A percentile compares a stretch with the other conserved stretches of the same genome.
These are phyloP conservation scores for Xylota sylvarum DNA, from an alignment of 2,888 invertebrate genomes.

Conservation along the genomic window DNA sequence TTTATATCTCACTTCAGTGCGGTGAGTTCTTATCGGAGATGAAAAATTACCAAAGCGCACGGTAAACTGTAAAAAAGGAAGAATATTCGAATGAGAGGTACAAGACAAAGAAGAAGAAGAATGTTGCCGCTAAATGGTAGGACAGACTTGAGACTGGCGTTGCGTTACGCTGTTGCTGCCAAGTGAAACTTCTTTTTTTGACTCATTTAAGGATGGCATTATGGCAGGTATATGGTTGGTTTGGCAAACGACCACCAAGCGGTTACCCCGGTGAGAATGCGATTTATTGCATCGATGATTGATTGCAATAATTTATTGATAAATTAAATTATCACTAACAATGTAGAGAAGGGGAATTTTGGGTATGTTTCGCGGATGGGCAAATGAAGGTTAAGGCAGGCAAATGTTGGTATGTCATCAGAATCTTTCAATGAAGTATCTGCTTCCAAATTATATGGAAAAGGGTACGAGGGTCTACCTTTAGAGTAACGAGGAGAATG, in stretches of 20 bases:
- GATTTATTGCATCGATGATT: constrained; percentile 72
- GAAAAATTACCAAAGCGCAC: constrained; percentile 67
- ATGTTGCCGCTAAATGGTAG: constrained; percentile 48
- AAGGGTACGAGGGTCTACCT: too few relatives aligned
- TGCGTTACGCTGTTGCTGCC: constrained; percentile 19
- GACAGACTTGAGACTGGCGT: constrained; percentile 33
- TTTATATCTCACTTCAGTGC: constrained; percentile 76
- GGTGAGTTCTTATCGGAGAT: constrained; percentile 72
- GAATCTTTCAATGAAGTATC: too few relatives aligned
- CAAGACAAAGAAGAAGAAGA: constrained; percentile 42
- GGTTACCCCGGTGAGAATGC: constrained; percentile 51
- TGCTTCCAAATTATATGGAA: too few relatives aligned
- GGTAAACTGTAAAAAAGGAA: constrained; percentile 56
- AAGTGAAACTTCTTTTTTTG: constrained; percentile 29
- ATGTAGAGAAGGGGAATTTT: constrained; percentile 25
- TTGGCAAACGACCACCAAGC: constrained; percentile 66
- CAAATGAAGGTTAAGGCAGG: neutral
- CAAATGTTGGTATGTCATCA: too few relatives aligned
- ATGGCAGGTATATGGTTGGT: constrained; percentile 23
- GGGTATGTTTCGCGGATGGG: neutral
- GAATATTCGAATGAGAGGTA: constrained; percentile 43
- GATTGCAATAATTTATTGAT: constrained; percentile 68
- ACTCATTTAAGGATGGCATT: constrained; percentile 62
- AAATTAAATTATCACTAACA: constrained; percentile 48
- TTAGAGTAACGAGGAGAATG: too few relatives aligned